Base-by-base conservation (phyloP, 2,888 invertebrate genomes). In the Ectemnius continuus region DNA sequence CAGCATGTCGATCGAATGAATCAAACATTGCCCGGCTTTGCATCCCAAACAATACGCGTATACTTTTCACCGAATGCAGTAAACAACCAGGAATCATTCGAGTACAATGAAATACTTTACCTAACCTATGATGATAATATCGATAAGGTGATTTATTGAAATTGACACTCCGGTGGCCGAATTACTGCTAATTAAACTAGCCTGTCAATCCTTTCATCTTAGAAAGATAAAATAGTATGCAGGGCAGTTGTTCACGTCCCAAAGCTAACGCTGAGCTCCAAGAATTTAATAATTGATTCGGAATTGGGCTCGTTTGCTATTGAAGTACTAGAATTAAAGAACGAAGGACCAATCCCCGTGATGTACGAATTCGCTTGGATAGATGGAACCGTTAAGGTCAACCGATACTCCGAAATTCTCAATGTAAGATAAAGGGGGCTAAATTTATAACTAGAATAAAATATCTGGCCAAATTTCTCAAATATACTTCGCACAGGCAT, bases 231-330 rank as follows among this genome's bases (percentile, higher is more conserved):
- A 73, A 92, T 96, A 61, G 92, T 92, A 78, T 87, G 96, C 58
- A 90, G 90, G 60, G 95, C 94, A 46, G 93, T 92, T 88, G 93
- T 95, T 1, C 94, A 94, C 89, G 95, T 93, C 86, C 95, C 96
- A 0, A 94, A 95, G 84, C 87, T 96, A 62, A 91, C 91, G 56
- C 91, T 95, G 67, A 87, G 92, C 74, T 92, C 94, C 57, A 91
- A 91, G 14, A 88, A 90, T 73, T 88, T 95, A 3, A 92, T 94
- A 87, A 95, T 96, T 86, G 93, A 93, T 61, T 94, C 94, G 85
- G 91, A 94, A 45, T 87, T 92, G 75, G 92, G 92, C 66, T 92
- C 91, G 1, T 91, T 91, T 52, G 89, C 88, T 0, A 91, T 91
- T 14, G 85, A 90, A 75, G 90, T 89, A 72, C 83, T 94, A 45